Base-by-base conservation (phyloP, 2,888 invertebrate genomes). In the Ennomos fuscantarius region DNA sequence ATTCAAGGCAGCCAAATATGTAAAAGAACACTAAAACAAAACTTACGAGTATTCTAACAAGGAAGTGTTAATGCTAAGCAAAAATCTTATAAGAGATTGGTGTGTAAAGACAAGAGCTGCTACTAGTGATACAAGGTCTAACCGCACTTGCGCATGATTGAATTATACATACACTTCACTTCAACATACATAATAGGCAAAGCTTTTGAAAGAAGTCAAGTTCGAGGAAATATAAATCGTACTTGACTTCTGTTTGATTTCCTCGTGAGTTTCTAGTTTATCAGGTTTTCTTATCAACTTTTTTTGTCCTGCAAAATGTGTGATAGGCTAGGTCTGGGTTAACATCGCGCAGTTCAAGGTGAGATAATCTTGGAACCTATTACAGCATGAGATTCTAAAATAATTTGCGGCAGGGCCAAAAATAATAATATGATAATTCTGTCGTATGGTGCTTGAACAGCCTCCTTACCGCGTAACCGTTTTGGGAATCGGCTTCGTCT, bases 61-160 rank as follows among this genome's bases (percentile, higher is more conserved):
- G 56, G 56, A 56, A 56, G 46, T 56, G 41, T 46, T 45, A 55
- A 50, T 42, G 37, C 42, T 42, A 56, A 50, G 12, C 32, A 56
- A 54, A 52, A 43, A 39, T 57, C 47, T 48, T 34, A 42, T 32
- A 57, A 52, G 47, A 52, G 52, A 47, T 52, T 52, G 57, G 24
- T 39, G 46, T 43, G 13, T 50, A 47, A 42, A 51, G 57, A 45
- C 51, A 51, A 47, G 34, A 36, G 40, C 8, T 45, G 44, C 37
- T 32, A 37, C 43, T 42, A 36, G 15, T n/a, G 24, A 12, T 52
- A 24, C 57, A 57, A 57, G 57, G 57, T 52, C 57, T 57, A 24
- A 35, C 40, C 2, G 41, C 52, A 43, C 57, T 57, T 57, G 57
- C 47, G 52, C 57, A 52, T 56, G 56, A 45, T 44, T 53, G 45